These are phyloP conservation scores for Formica aserva DNA, from an alignment of 2,888 invertebrate species.

Conservation along the genomic window DNA sequence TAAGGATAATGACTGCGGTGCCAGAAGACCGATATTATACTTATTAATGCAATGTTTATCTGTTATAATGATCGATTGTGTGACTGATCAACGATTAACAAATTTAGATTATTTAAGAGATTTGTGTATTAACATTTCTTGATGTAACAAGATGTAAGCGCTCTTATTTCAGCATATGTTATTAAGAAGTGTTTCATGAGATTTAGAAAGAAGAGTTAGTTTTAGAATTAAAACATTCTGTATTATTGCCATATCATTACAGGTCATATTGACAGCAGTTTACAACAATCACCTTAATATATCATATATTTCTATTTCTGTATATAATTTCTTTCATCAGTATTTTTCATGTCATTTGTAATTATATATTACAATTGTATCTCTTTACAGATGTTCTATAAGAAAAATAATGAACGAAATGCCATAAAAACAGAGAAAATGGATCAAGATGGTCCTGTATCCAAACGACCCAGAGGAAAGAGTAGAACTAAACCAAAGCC, in stretches of 20 bases:
- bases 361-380: conserved; percentile 37
- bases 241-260: conserved; percentile 51
- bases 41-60: conserved; percentile 32
- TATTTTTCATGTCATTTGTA: conserved; percentile 30
- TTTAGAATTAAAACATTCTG: conserved; percentile 22
- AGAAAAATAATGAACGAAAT: conserved; percentile 79
- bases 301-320: conserved; percentile 7
- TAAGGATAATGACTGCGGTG: conserved; percentile 68
- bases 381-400: conserved; percentile 80
- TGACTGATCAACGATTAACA: conserved; percentile 46
- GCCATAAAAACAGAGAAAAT: conserved; percentile 72
- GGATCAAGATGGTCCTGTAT: conserved; percentile 69
- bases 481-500: conserved; percentile 76
- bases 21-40: conserved; percentile 51
- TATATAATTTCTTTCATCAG: neutral
- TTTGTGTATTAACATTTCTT: conserved; percentile 18
- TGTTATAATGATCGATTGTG: conserved; percentile 45
- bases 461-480: conserved; percentile 76
- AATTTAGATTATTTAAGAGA: conserved; percentile 29
- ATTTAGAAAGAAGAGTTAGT: conserved; percentile 25
- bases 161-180: conserved; percentile 45
- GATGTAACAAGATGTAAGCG: conserved; percentile 26
- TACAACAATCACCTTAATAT: conserved; percentile 47
- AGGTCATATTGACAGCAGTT: conserved; percentile 64
- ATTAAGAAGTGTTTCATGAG: conserved; percentile 31